Conservation (phyloP, 2,888 invertebrate genomes). For the Maniola hyperantus region DNA sequence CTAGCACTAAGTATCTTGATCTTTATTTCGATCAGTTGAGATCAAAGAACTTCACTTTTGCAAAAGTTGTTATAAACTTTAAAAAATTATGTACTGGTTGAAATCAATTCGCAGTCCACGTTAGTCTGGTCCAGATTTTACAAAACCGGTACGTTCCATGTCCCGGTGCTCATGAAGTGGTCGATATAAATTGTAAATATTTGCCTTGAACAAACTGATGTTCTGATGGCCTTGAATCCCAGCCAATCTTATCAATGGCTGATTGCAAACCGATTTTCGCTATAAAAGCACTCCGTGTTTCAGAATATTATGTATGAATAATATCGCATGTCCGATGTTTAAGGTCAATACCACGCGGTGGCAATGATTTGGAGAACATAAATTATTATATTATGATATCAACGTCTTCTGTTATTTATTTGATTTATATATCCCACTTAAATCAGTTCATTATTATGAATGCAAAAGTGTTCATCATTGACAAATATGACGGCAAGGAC, state of each 20-base stretch:
- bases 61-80: too few species aligned
- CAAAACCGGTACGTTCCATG: neutral
- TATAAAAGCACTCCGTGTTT: slow-evolving; percentile 36
- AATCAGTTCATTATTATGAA: neutral
- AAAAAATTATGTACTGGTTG: too few species aligned
- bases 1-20: too few species aligned
- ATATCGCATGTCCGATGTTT: slow-evolving; percentile 21
- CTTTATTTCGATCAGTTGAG: too few species aligned
- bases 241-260: slow-evolving; percentile 67
- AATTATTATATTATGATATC: neutral
- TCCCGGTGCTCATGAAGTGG: slow-evolving; percentile 1
- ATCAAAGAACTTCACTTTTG: too few species aligned
- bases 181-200: slow-evolving; percentile 43
- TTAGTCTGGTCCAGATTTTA: neutral
- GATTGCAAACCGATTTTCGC: slow-evolving; percentile 57
- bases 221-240: slow-evolving; percentile 61
- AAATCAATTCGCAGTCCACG: too few species aligned
- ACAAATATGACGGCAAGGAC: neutral
- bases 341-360: slow-evolving; percentile 27
- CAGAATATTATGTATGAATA: slow-evolving; percentile 28
- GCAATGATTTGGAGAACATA: slow-evolving; percentile 11
- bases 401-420: neutral
- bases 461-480: neutral
- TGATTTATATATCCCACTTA: neutral
- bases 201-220: slow-evolving; percentile 52